Percentiles rank a stretch among this genome's conserved stretches.
Conservation (phyloP, 2,888 invertebrate genomes). For the Hydraecia micacea region DNA sequence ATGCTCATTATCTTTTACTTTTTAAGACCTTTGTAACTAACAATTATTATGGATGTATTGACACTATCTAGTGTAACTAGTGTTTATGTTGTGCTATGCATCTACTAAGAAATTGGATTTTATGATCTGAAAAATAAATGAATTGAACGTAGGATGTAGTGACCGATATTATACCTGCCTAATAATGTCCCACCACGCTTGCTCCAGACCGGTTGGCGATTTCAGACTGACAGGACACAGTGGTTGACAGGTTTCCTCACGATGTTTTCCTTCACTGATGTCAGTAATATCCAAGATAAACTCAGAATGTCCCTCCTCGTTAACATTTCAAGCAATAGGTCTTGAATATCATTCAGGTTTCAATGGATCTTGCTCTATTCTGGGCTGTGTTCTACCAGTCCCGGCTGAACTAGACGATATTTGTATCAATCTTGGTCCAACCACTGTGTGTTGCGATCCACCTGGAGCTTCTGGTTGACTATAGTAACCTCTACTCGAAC, state of each 20-base stretch:
- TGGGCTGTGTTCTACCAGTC: neutral
- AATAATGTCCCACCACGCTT: neutral
- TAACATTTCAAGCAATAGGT: neutral
- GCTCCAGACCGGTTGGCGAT: neutral
- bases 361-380: slow-evolving; percentile 11
- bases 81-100: no score
- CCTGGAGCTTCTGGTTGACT: neutral
- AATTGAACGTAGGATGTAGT: neutral
- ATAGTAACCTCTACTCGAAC: neutral
- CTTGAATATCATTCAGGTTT: neutral
- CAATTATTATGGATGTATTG: no score
- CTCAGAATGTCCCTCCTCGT: neutral
- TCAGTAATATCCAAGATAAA: neutral
- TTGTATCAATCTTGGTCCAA: neutral
- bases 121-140: no score
- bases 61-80: no score
- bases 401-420: neutral
- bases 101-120: neutral
- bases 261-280: neutral
- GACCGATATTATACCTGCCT: neutral
- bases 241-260: no score
- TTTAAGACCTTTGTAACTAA: no score
- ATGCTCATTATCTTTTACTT: no score
- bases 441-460: neutral
- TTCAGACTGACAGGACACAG: neutral